A percentile compares a stretch with the other conserved stretches of the same genome.
Evolutionary conservation across 1,140 invertebrate species (phyloP).

Genomic region (Dreissena polymorpha): DNA sequence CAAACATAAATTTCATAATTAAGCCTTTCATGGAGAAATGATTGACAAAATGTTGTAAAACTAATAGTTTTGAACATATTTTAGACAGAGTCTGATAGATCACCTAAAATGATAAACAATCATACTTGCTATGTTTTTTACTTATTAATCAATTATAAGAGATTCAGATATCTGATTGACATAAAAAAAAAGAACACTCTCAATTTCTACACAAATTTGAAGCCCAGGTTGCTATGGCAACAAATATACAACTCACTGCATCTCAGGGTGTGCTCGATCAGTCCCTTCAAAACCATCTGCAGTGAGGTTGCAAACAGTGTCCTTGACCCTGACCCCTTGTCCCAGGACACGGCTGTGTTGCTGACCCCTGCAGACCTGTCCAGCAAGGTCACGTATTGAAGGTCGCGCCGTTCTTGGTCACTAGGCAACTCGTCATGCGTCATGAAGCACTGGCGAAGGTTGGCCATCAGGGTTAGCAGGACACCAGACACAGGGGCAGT

Average conservation of each 20-base stretch:
- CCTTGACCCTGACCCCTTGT: constrained; percentile 61
- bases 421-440: constrained; percentile 44
- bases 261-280: constrained; percentile 81
- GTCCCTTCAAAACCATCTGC: constrained; percentile 80
- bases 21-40: too few species aligned
- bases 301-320: constrained; percentile 79
- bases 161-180: too few species aligned
- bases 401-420: constrained; percentile 78
- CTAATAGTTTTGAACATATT: too few species aligned
- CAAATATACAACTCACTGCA: constrained; percentile 75
- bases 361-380: constrained; percentile 50
- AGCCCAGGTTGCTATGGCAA: too few species aligned
- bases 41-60: too few species aligned
- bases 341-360: constrained; percentile 54
- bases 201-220: too few species aligned
- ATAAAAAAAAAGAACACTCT: too few species aligned
- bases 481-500: constrained; percentile 77
- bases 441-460: constrained; percentile 78
- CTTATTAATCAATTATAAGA: too few species aligned
- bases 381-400: constrained; percentile 58
- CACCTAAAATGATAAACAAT: too few species aligned
- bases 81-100: too few species aligned
- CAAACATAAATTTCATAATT: too few species aligned
- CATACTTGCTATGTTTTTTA: too few species aligned
- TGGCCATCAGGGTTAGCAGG: constrained; percentile 78